Percentiles rank a stretch among this genome's conserved stretches.
Evolutionary conservation across 2,888 invertebrate genomes (phyloP).

Genomic region (Polia nebulosa): DNA sequence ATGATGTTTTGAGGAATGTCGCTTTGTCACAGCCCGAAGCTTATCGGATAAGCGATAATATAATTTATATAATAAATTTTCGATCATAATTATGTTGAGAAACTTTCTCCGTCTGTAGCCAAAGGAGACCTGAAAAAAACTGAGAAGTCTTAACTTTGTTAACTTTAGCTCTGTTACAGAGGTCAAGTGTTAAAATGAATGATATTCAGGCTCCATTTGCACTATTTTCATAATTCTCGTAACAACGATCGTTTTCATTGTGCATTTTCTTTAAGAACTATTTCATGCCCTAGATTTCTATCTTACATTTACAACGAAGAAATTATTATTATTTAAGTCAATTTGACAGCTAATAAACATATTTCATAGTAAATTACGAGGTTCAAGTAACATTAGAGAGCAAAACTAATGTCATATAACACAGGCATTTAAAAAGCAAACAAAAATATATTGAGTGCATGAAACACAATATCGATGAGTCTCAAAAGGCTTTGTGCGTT

Average conservation of each 20-base stretch:
- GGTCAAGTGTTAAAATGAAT: too few species aligned
- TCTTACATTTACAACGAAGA: constrained; percentile 4
- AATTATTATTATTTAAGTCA: constrained; percentile 29
- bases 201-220: neutral
- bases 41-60: too few species aligned
- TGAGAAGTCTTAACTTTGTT: too few species aligned
- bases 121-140: too few species aligned
- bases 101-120: too few species aligned
- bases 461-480: constrained; percentile 73
- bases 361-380: constrained; percentile 54
- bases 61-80: too few species aligned
- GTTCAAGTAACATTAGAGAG: constrained; percentile 57
- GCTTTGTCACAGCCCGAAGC: too few species aligned
- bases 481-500: constrained; percentile 69
- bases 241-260: neutral
- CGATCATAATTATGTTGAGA: too few species aligned
- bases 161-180: too few species aligned
- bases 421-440: constrained; percentile 74
- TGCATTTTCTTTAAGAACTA: neutral
- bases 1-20: too few species aligned
- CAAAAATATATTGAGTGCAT: constrained; percentile 70
- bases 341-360: constrained; percentile 57
- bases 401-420: constrained; percentile 70
- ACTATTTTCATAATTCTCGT: neutral
- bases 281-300: constrained; percentile 2